Evolutionary conservation across 2,888 invertebrate species (phyloP).

Genomic region (Lithosia quadra): DNA sequence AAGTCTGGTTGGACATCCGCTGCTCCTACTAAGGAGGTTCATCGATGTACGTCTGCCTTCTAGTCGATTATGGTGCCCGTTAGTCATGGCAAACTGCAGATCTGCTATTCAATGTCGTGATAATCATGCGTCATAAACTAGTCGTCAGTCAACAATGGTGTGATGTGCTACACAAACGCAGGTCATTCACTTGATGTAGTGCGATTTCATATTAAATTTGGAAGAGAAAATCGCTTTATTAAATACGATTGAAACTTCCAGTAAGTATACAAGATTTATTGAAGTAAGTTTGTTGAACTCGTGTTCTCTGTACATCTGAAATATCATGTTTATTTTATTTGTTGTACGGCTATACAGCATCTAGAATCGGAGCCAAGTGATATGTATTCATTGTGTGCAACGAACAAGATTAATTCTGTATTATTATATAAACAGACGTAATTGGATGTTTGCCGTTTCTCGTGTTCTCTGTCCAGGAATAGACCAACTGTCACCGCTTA

Average conservation of each 20-base stretch:
- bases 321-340: slow-evolving; percentile 39
- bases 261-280: slow-evolving; percentile 27
- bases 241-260: slow-evolving; percentile 35
- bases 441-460: slow-evolving; percentile 19
- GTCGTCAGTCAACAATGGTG: neutral
- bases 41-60: neutral
- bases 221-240: slow-evolving; percentile 13
- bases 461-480: slow-evolving; percentile 16
- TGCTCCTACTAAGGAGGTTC: too few species aligned
- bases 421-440: slow-evolving; percentile 23
- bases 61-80: neutral
- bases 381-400: slow-evolving; percentile 32
- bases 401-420: slow-evolving; percentile 17
- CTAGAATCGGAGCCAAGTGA: slow-evolving; percentile 42
- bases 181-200: slow-evolving; percentile 10
- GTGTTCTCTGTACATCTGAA: slow-evolving; percentile 18
- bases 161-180: neutral
- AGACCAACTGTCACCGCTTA: slow-evolving; percentile 10
- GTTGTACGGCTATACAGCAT: slow-evolving; percentile 18
- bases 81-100: neutral
- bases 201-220: slow-evolving; percentile 8
- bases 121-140: neutral
- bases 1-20: too few species aligned
- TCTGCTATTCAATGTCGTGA: neutral
- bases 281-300: slow-evolving; percentile 46